Evolutionary conservation across 2,888 invertebrate species (phyloP).

Genomic region (Orthonychiurus folsomi): DNA sequence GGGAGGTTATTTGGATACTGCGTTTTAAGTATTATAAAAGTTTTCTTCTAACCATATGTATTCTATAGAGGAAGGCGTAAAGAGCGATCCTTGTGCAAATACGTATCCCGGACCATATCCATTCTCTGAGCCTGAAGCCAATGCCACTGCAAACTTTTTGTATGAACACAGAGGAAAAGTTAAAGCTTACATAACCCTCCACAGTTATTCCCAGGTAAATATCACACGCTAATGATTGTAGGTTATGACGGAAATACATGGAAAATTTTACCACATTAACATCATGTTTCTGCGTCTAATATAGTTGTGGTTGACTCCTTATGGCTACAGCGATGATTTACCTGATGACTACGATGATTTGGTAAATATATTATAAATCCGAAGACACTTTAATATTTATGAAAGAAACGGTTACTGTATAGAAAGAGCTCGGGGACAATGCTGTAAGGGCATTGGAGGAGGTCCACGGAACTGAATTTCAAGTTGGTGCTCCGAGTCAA

Average conservation of each 20-base stretch:
- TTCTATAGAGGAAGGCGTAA: constrained; percentile 43
- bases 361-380: constrained; percentile 42
- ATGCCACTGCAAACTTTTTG: constrained; percentile 56
- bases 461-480: constrained; percentile 57
- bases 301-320: constrained; percentile 54
- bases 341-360: constrained; percentile 51
- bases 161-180: constrained; percentile 43
- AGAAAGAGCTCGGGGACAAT: constrained; percentile 52
- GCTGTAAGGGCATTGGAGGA: constrained; percentile 55
- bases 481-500: constrained; percentile 47
- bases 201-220: constrained; percentile 56
- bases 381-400: no score
- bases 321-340: constrained; percentile 48
- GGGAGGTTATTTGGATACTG: constrained; percentile 46
- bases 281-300: constrained; percentile 12
- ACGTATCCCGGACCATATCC: constrained; percentile 46
- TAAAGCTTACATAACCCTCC: constrained; percentile 54
- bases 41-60: neutral
- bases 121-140: constrained; percentile 62
- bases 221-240: neutral
- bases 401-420: no score
- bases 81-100: constrained; percentile 45
- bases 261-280: no score
- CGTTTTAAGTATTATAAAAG: neutral
- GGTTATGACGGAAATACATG: neutral